Percentiles rank a stretch among this genome's conserved stretches.
These are phyloP conservation scores for Lepisosteus osseus DNA, from an alignment of 2,113 vertebrate species.

Conservation along the genomic window DNA sequence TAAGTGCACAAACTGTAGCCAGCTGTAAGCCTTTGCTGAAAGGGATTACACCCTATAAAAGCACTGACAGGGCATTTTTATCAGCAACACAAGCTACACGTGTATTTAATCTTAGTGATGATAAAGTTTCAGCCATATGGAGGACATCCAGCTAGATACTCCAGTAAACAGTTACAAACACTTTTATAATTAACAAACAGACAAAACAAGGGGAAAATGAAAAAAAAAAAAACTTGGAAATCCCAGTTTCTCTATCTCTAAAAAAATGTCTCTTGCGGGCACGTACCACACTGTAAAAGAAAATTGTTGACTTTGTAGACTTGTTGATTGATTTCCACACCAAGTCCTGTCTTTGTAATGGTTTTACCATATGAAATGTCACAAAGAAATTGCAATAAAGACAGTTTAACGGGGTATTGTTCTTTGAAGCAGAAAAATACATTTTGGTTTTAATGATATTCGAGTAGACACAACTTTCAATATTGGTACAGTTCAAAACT, in stretches of 20 bases:
- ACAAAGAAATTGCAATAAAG: too few relatives aligned
- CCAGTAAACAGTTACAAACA: too few relatives aligned
- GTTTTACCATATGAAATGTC: too few relatives aligned
- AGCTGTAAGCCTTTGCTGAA: constrained; percentile 14
- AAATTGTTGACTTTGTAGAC: too few relatives aligned
- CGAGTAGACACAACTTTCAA: too few relatives aligned
- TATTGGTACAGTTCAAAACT: too few relatives aligned
- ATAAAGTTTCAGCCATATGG: background rate
- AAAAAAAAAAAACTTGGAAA: background rate
- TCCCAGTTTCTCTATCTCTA: background rate
- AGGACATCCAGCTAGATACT: background rate
- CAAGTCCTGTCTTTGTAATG: too few relatives aligned
- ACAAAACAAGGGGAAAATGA: background rate
- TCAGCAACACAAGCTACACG: background rate
- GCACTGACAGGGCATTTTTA: background rate
- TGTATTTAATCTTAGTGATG: constrained; percentile 1
- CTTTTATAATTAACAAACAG: background rate
- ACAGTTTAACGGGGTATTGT: too few relatives aligned
- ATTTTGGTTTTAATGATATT: too few relatives aligned
- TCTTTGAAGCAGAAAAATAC: too few relatives aligned
- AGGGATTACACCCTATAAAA: constrained; percentile 18
- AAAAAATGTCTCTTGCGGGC: background rate
- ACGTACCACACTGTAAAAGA: too few relatives aligned
- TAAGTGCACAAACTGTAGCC: constrained; percentile 28
- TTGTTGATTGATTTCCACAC: too few relatives aligned